A percentile compares a stretch with the other conserved stretches of the same genome.
Conservation (phyloP, 2,113 vertebrate species). For the Equus przewalskii region DNA sequence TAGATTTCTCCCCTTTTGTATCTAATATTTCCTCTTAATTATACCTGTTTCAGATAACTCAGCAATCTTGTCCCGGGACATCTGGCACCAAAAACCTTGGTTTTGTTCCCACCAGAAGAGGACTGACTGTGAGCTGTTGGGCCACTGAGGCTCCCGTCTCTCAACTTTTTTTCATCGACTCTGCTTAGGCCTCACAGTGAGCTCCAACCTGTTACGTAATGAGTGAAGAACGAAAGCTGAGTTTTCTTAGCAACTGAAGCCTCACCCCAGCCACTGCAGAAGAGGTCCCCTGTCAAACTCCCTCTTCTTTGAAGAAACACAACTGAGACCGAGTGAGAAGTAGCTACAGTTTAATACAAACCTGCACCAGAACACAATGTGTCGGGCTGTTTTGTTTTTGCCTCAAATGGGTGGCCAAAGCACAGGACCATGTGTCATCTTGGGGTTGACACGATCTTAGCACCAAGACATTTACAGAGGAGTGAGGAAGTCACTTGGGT, state of each 20-base stretch:
- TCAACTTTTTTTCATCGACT: background rate
- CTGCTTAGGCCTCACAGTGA: background rate
- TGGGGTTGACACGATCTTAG: conserved; percentile 80
- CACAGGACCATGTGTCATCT: conserved; percentile 67
- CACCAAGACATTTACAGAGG: conserved; percentile 83
- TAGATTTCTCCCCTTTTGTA: background rate
- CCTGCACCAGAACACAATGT: conserved; percentile 83
- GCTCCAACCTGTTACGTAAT: background rate
- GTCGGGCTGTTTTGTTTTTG: conserved; percentile 78
- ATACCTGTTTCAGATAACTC: background rate
- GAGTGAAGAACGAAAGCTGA: background rate
- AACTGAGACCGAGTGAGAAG: conserved; percentile 79
- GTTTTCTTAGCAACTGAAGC: background rate
- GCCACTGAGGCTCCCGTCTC: background rate
- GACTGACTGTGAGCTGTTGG: background rate
- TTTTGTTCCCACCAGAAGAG: background rate
- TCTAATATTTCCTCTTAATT: background rate
- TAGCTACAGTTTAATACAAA: conserved; percentile 86
- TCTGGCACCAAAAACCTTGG: background rate
- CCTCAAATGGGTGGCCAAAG: conserved; percentile 73
- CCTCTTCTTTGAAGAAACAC: conserved; percentile 75
- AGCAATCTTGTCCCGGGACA: background rate
- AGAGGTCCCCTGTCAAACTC: conserved; percentile 23
- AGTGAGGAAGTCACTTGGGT: conserved; percentile 74
- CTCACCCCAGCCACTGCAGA: background rate